These are phyloP conservation scores for Pungitius pungitius DNA, from an alignment of 2,113 vertebrate species.

Conservation along the genomic window DNA sequence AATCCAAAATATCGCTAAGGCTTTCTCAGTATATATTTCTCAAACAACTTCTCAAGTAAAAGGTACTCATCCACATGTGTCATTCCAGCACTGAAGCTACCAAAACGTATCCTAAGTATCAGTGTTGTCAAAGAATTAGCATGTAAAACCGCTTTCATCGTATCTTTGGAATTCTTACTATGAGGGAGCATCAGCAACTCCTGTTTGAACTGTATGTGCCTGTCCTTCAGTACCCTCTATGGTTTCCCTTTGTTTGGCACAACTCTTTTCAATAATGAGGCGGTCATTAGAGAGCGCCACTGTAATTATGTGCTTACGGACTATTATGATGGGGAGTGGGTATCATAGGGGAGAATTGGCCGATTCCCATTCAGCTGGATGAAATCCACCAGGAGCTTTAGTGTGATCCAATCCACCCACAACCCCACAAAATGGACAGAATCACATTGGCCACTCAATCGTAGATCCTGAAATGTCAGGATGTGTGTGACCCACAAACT, in stretches of 20 bases:
- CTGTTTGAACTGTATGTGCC: constrained; percentile 52
- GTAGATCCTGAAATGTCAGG: not conserved
- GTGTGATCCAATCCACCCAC: constrained; percentile 24
- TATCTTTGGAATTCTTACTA: constrained; percentile 26
- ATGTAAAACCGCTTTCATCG: not conserved
- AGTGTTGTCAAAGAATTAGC: not conserved
- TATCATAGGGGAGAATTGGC: constrained; percentile 45
- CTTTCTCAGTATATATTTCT: not conserved
- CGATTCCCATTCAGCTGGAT: constrained; percentile 57
- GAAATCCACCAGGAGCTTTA: constrained; percentile 32
- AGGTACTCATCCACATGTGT: too few relatives aligned
- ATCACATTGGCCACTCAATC: not conserved
- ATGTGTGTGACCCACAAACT: not conserved
- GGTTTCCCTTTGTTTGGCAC: constrained; percentile 66
- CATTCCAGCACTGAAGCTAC: constrained; percentile 1
- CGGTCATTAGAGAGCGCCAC: constrained; percentile 67
- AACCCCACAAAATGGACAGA: not conserved
- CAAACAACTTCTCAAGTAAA: not conserved
- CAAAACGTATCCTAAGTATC: not conserved
- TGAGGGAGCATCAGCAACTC: constrained; percentile 31
- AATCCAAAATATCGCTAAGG: not conserved
- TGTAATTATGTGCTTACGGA: constrained; percentile 68
- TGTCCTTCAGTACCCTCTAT: constrained; percentile 47
- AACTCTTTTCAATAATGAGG: constrained; percentile 74
- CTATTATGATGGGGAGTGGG: constrained; percentile 53